Conservation (phyloP, 2,888 invertebrate genomes). For the Elaeidobius kamerunicus region DNA sequence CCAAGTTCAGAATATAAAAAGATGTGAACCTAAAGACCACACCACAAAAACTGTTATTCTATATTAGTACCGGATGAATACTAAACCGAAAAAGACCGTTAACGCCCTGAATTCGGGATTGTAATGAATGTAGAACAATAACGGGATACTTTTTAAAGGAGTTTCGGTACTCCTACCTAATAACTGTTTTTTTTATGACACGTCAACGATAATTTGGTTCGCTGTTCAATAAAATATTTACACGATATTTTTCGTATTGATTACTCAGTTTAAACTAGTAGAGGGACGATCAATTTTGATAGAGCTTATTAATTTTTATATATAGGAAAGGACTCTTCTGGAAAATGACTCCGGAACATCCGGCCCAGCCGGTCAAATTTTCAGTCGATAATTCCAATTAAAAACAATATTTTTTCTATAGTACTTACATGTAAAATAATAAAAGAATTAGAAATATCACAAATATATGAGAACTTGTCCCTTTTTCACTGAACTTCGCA, state of each 20-base stretch:
- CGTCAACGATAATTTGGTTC: background rate
- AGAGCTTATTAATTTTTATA: too few species aligned
- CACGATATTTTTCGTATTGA: too few species aligned
- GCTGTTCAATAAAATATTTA: background rate
- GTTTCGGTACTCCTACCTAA: background rate
- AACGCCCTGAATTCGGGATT: slow-evolving; percentile 5
- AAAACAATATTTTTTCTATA: background rate
- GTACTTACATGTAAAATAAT: slow-evolving; percentile 3
- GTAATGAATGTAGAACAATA: background rate
- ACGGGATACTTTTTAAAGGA: slow-evolving; percentile 1
- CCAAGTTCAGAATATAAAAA: slow-evolving; percentile 1
- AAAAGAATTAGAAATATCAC: slow-evolving; percentile 3
- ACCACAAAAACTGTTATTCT: too few species aligned
- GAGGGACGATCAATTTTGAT: too few species aligned
- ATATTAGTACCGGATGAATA: slow-evolving; percentile 4
- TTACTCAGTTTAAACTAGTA: too few species aligned
- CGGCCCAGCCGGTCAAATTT: background rate
- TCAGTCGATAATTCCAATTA: background rate
- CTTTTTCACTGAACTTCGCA: background rate
- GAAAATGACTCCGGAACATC: background rate
- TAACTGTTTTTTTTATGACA: slow-evolving; percentile 16
- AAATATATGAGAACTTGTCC: background rate
- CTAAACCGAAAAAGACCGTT: background rate
- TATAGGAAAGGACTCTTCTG: too few species aligned
- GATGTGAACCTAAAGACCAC: too few species aligned